A percentile compares a stretch with the other conserved stretches of the same genome.
These are phyloP conservation scores for Onychomys leucogaster DNA, from an alignment of 2,797 vertebrate genomes.

Conservation along the genomic window DNA sequence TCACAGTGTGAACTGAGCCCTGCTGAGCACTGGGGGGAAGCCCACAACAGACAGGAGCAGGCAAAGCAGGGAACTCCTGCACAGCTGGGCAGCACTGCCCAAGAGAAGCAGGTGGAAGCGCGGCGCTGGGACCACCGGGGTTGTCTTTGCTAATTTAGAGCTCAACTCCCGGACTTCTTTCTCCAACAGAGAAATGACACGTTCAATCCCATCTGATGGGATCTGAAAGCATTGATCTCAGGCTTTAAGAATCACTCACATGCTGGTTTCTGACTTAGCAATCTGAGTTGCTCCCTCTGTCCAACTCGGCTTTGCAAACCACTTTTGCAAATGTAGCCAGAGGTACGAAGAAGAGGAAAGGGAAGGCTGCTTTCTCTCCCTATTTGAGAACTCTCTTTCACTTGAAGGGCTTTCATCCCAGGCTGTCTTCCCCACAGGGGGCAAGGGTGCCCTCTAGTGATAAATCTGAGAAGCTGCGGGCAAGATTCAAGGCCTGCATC, in stretches of 20 bases:
- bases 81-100: neutral
- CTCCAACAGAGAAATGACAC: neutral
- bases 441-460: slow-evolving; percentile 65
- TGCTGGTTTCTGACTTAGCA: neutral
- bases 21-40: fast-evolving
- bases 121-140: neutral
- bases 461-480: neutral
- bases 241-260: neutral
- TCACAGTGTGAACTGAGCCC: fast-evolving
- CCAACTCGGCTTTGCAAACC: neutral
- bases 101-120: neutral
- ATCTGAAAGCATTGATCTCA: neutral
- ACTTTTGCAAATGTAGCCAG: neutral
- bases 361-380: fast-evolving
- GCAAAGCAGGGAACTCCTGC: neutral
- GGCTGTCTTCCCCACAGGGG: neutral
- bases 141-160: neutral
- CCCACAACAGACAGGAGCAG: fast-evolving
- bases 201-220: neutral
- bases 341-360: fast-evolving
- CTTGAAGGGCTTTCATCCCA: fast-evolving
- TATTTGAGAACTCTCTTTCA: fast-evolving
- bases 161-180: neutral
- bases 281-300: neutral
- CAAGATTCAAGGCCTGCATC: neutral